Evolutionary conservation across 1,140 invertebrate genomes (phyloP), one percentile per base, ranked within the genome.

Genomic region (Heliconius melpomene): DNA sequence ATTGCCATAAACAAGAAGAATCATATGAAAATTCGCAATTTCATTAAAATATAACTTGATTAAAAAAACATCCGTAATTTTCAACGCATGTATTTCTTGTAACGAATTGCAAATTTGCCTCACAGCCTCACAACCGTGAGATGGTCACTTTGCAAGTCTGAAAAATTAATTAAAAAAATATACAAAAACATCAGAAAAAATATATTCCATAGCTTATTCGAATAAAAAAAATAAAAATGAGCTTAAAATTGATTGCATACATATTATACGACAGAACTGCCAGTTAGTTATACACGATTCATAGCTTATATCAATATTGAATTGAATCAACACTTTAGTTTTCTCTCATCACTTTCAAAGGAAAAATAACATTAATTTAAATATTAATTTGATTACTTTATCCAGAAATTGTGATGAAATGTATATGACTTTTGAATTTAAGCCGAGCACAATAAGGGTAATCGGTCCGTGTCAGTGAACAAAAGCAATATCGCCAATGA

Each of bases 401-500:
- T 87, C 85, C 72, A 36, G 84, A 85, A 88, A 88, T 88, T 86
- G 82, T 87, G 84, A 87, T 86, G 84, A 85, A 86, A 84, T 88
- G 73, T 78, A 81, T 85, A 83, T 83, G 85, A 83, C 83, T 85
- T 79, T 88, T 89, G 81, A 84, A 84, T 87, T 89, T 87, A 86
- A 89, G 84, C 83, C 78, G 84, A 73, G 80, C 78, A 88, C 90
- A 88, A 91, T 93, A 87, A 84, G 79, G 81, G 86, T 89, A 90
- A 91, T 91, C 87, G 86, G 83, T 89, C 87, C 90, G 83, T 86
- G 88, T 89, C 90, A 88, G 77, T 89, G 90, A 85, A 91, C 91
- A 93, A 92, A 89, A 90, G 91, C 90, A 92, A 93, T 93, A 93
- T 88, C 85, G 86, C 83, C 86, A 89, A 89, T 92, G 88, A 88